Evolutionary conservation across 2,113 vertebrate species (phyloP).

Genomic region (Atlantisia rogersi): DNA sequence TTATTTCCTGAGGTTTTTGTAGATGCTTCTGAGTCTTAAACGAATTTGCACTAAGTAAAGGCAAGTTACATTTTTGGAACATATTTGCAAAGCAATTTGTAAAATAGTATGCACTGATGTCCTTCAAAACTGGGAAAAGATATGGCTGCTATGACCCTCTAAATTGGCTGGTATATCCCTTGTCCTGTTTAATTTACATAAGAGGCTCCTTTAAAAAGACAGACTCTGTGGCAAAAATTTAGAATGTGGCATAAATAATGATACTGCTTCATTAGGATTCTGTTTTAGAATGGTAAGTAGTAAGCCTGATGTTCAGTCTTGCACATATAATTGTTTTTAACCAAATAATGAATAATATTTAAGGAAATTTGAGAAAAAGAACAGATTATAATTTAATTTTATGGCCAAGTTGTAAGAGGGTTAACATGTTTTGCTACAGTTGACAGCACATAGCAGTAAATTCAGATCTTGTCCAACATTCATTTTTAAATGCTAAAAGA

Average conservation of each 20-base stretch:
- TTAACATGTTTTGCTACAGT: not conserved
- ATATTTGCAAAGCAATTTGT: not conserved
- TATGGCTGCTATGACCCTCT: not conserved
- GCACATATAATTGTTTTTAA: not conserved
- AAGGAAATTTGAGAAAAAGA: not conserved
- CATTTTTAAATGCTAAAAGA: conserved; percentile 35
- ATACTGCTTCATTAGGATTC: not conserved
- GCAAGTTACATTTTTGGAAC: not conserved
- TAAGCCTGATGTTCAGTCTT: not conserved
- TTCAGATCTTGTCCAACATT: conserved; percentile 19
- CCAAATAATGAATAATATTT: not conserved
- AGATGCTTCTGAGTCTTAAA: not conserved
- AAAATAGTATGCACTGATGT: not conserved
- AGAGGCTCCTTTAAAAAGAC: not conserved
- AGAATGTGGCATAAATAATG: not conserved
- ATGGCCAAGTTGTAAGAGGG: not conserved
- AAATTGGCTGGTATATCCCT: not conserved
- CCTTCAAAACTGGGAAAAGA: not conserved
- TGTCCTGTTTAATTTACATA: not conserved
- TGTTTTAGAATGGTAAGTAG: not conserved
- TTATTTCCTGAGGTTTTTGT: not conserved
- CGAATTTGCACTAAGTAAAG: not conserved
- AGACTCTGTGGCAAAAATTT: not conserved
- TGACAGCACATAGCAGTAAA: not conserved
- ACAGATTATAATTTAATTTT: not conserved